These are phyloP conservation scores for Lagopus leucura DNA, from an alignment of 2,113 vertebrate genomes.

Conservation along the genomic window DNA sequence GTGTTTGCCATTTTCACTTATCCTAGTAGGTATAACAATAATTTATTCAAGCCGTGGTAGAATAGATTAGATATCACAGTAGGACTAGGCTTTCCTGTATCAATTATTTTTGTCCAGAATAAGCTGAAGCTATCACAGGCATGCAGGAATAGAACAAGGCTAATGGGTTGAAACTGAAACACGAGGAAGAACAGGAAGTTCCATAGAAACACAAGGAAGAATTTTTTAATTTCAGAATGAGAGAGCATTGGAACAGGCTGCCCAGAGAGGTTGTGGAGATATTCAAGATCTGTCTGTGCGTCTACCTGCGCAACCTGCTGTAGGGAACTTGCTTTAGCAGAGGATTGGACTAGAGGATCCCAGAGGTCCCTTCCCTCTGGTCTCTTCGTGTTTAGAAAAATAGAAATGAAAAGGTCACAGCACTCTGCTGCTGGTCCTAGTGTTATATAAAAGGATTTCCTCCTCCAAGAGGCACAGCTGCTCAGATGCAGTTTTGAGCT, in stretches of 20 bases:
- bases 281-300: too few species aligned
- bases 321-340: too few species aligned
- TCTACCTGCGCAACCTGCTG: background rate
- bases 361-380: background rate
- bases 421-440: background rate
- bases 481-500: background rate
- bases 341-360: too few species aligned
- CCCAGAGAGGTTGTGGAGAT: too few species aligned
- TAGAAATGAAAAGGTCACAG: background rate
- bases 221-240: too few species aligned
- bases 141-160: too few species aligned
- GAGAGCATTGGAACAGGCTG: too few species aligned
- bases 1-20: background rate
- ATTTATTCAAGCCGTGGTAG: background rate
- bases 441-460: background rate
- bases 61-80: background rate
- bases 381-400: background rate
- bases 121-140: background rate
- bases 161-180: too few species aligned
- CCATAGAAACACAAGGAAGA: too few species aligned
- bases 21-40: background rate
- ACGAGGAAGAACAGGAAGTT: too few species aligned
- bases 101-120: background rate
- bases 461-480: background rate
- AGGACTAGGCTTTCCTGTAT: background rate